Percentiles rank a stretch among this genome's conserved stretches.
phyloP scores from a whole-genome alignment of 2,888 invertebrate species.

The Dryobotodes eremita region DNA sequence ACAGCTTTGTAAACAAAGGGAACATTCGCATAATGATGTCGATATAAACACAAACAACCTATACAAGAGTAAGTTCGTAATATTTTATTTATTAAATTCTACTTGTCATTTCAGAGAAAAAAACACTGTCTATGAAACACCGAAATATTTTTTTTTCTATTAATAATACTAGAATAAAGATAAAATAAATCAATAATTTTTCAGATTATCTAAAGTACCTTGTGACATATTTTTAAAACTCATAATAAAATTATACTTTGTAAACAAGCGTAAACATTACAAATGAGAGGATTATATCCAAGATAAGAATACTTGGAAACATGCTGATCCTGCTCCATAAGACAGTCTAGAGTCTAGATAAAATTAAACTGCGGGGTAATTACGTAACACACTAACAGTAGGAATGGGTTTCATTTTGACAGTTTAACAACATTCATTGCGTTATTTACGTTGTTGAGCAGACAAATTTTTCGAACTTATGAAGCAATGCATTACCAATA shows the following conservation, averaged over 20 bases:
- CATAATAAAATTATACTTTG: not conserved
- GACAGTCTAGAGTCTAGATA: too few species aligned
- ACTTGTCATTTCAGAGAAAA: not conserved
- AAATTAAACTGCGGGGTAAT: too few species aligned
- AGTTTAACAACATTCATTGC: too few species aligned
- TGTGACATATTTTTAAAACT: not conserved
- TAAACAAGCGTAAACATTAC: not conserved
- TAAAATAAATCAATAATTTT: not conserved
- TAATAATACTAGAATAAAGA: not conserved
- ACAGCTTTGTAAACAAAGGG: constrained; percentile 68
- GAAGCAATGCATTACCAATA: too few species aligned
- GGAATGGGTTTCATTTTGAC: too few species aligned
- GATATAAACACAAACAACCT: constrained; percentile 34
- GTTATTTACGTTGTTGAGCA: too few species aligned
- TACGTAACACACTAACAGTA: too few species aligned
- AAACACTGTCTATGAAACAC: not conserved
- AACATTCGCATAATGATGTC: constrained; percentile 65
- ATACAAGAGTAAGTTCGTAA: not conserved
- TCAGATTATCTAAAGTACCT: not conserved
- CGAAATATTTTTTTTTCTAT: not conserved
- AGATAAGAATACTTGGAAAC: too few species aligned
- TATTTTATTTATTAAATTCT: not conserved
- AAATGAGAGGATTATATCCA: not conserved
- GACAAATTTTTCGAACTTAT: too few species aligned
- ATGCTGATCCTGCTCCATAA: too few species aligned